phyloP scores from a whole-genome alignment of 2,113 vertebrate genomes.

The Xerus inauris region DNA sequence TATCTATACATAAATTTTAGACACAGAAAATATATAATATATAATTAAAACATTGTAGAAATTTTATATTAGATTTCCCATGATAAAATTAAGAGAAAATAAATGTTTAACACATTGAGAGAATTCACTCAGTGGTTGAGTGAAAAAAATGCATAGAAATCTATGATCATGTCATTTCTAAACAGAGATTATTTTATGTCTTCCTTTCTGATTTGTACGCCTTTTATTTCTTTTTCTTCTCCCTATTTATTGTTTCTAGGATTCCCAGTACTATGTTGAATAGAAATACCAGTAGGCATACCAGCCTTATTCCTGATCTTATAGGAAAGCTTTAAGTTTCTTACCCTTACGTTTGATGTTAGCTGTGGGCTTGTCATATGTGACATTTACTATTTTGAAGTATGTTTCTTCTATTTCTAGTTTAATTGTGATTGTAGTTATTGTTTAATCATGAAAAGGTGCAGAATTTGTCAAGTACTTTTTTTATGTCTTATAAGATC shows the following conservation, averaged over 20 bases:
- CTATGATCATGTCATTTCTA: too few relatives aligned
- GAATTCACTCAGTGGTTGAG: neutral
- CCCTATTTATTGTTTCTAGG: too few relatives aligned
- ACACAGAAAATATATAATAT: neutral
- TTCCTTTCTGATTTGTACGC: too few relatives aligned
- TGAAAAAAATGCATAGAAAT: too few relatives aligned
- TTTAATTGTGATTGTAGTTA: neutral
- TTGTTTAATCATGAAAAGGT: neutral
- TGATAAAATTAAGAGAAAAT: neutral
- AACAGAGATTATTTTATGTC: too few relatives aligned
- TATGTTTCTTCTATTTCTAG: neutral
- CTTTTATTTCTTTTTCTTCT: too few relatives aligned
- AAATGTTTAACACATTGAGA: neutral
- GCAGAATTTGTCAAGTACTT: neutral
- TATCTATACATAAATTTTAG: neutral
- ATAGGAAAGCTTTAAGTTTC: neutral
- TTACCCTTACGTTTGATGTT: neutral
- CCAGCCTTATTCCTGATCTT: neutral
- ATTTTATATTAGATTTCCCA: neutral
- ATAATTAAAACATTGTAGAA: too few relatives aligned
- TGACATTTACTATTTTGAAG: neutral
- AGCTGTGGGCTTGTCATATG: neutral
- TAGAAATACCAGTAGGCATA: too few relatives aligned
- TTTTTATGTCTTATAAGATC: neutral
- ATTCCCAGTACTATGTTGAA: too few relatives aligned